Percentiles rank a stretch among this genome's conserved stretches.
phyloP scores from a whole-genome alignment of 2,888 invertebrate species.

The Pyrrhosoma nymphula region DNA sequence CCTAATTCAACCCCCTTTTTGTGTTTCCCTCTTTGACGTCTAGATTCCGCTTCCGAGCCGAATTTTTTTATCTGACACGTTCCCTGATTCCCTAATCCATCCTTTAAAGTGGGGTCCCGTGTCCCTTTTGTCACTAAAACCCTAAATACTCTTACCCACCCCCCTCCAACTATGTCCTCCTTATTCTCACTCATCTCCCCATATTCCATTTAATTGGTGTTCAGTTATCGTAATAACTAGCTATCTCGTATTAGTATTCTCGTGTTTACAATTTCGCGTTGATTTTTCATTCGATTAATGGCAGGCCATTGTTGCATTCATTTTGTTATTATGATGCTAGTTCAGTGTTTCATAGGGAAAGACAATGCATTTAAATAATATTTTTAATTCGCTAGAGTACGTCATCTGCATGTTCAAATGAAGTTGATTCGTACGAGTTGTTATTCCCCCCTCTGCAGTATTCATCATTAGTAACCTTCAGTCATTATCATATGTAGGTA shows the following conservation, averaged over 20 bases:
- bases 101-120: background rate
- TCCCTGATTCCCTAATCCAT: background rate
- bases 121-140: background rate
- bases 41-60: background rate
- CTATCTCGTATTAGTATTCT: background rate
- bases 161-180: background rate
- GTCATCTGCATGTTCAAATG: too few relatives aligned
- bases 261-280: background rate
- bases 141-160: background rate
- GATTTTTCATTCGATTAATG: background rate
- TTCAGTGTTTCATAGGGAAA: too few relatives aligned
- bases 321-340: too few relatives aligned
- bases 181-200: background rate
- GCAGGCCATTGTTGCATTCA: background rate
- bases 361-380: too few relatives aligned
- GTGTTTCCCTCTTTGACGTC: background rate
- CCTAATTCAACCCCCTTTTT: background rate
- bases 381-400: too few relatives aligned
- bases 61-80: background rate
- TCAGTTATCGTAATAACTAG: background rate
- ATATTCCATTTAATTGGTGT: background rate
- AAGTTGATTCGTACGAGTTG: too few relatives aligned
- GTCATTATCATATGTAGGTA: too few relatives aligned
- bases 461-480: too few relatives aligned
- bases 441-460: too few relatives aligned